phyloP scores from a whole-genome alignment of 37 sponge, comb jelly and placozoan species.

The Eunapius fragilis region DNA sequence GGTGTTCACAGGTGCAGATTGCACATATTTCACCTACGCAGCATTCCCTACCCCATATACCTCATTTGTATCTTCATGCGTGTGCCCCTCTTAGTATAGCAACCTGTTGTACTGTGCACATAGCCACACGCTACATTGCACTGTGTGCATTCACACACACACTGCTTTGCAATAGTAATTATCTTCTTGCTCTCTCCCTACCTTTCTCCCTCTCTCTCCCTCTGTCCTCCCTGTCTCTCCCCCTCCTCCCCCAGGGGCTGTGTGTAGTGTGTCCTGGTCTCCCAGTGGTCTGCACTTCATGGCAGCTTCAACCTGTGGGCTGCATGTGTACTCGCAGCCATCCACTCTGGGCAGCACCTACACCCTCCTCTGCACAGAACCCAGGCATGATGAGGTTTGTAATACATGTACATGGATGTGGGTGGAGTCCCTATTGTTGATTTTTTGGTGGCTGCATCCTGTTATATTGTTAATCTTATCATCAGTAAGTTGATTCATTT shows the following conservation, averaged over 20 bases:
- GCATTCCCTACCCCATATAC: too few relatives aligned
- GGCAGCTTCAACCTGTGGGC: background rate
- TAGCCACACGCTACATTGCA: too few relatives aligned
- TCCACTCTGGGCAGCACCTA: background rate
- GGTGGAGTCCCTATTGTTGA: background rate
- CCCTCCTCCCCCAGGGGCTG: background rate
- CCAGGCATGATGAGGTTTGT: background rate
- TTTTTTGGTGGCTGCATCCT: too few relatives aligned
- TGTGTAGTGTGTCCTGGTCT: background rate
- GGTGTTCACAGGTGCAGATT: slow-evolving; percentile 8
- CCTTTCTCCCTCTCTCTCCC: too few relatives aligned
- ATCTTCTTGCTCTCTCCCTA: too few relatives aligned
- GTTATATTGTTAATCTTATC: too few relatives aligned
- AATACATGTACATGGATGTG: background rate
- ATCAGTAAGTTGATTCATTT: background rate
- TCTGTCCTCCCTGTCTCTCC: background rate
- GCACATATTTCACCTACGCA: too few relatives aligned
- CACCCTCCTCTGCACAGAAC: background rate
- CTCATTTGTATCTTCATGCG: too few relatives aligned
- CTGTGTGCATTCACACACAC: too few relatives aligned
- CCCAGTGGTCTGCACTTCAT: background rate
- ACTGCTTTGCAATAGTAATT: too few relatives aligned
- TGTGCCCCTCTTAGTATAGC: too few relatives aligned
- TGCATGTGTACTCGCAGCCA: background rate
- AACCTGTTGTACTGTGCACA: too few relatives aligned